Evolutionary conservation across 64 coral and sea anemone genomes (phyloP).

Genomic region (Stylophora pistillata): DNA sequence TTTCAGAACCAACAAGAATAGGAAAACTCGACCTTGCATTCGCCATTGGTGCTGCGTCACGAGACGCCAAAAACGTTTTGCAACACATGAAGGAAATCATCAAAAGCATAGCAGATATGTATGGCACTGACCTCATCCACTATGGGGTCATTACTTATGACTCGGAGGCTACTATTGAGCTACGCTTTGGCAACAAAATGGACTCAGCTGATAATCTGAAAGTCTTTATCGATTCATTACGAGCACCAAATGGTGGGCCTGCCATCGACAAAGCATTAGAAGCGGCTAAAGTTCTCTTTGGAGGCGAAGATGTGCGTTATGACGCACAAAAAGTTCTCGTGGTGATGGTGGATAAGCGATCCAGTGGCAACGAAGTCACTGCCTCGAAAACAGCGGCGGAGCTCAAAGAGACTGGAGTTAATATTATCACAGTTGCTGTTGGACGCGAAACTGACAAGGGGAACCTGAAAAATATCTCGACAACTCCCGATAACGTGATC

Average conservation of each 20-base stretch:
- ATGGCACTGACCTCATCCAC: conserved; percentile 70
- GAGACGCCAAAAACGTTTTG: conserved; percentile 50
- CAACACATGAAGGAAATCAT: conserved; percentile 79
- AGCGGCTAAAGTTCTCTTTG: conserved; percentile 55
- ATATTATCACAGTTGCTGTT: conserved; percentile 44
- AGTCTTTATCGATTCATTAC: conserved; percentile 54
- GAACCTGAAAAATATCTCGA: conserved; percentile 28
- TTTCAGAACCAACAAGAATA: conserved; percentile 55
- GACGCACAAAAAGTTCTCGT: conserved; percentile 73
- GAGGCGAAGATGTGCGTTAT: conserved; percentile 30
- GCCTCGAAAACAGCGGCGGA: conserved; percentile 7
- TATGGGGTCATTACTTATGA: conserved; percentile 71
- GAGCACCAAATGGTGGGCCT: conserved; percentile 48
- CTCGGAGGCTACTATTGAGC: conserved; percentile 37
- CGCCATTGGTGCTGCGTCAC: conserved; percentile 67
- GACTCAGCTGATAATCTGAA: conserved; percentile 8
- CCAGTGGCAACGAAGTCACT: conserved; percentile 45
- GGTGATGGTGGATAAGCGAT: conserved; percentile 66
- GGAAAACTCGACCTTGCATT: conserved; percentile 73
- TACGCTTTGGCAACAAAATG: conserved; percentile 49
- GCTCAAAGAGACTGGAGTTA: conserved; percentile 40
- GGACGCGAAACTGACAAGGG: conserved; percentile 21
- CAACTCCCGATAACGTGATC: conserved; percentile 18
- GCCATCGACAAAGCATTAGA: conserved; percentile 52
- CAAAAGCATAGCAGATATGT: conserved; percentile 57